Evolutionary conservation across 2,113 vertebrate species (phyloP), one percentile per base, ranked within the genome.

Genomic region (Trichechus manatus): DNA sequence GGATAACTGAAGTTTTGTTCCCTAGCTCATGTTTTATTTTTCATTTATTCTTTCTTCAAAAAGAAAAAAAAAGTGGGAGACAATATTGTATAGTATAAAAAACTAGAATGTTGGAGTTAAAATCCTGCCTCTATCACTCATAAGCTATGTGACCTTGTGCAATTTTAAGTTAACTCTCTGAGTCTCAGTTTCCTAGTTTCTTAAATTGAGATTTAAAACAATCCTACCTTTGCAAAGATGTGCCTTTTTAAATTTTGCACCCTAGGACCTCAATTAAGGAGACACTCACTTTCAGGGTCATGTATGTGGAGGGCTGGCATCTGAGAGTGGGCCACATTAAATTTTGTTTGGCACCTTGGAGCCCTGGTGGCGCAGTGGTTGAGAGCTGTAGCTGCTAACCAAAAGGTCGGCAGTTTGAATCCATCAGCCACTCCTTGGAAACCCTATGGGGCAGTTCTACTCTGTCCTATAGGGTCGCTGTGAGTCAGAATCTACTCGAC

Each of bases 21-120:
- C 15, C 39, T 87, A 36, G 2, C n/a, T 97, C 23, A 39, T 66
- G 93, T 90, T 92, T 94, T 87, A 89, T 87, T 77, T 70, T 89
- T 88, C 25, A 84, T 75, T 81, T 93, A 75, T 88, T 56, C 14
- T 56, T 56, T 56, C 53, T 56, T 56, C 13, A 56, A 56, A 15
- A 56, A 56, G 15, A 56, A 56, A 53, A 53, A 53, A 13, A 13
- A 56, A 56, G 53, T 56, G 53, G 53, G 53, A 56, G 53, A 56
- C 53, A 56, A 56, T 4, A 15, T 56, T 56, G 53, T 56, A 56
- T 56, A 56, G 53, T 56, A 15, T 17, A 56, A 17, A 47, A 56
- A 56, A 17, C 53, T 13, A 56, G 53, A 56, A 56, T 56, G 53
- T 56, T 56, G 53, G 15, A 13, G 14, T 56, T 56, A 9, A 56